phyloP scores from a whole-genome alignment of 2,797 vertebrate genomes.

The Hemibagrus guttatus region DNA sequence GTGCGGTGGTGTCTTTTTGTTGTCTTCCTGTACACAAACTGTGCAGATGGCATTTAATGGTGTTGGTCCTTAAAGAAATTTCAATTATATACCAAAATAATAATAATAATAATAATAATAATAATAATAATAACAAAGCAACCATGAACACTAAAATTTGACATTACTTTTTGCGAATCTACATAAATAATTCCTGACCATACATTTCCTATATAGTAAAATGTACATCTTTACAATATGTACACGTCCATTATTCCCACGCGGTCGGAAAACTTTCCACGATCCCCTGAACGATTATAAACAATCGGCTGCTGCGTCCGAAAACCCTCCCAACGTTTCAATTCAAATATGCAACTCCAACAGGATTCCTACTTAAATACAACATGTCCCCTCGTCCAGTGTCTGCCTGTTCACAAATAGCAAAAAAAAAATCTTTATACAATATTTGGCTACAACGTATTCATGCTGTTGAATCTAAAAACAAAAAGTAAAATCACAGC shows the following conservation, averaged over 20 bases:
- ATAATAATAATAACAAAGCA: constrained; percentile 59
- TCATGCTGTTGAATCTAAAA: constrained; percentile 46
- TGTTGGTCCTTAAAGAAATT: constrained; percentile 58
- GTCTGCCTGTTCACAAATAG: neutral
- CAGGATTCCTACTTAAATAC: constrained; percentile 7
- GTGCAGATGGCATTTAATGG: constrained; percentile 68
- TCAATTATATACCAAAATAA: constrained; percentile 47
- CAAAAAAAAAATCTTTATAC: constrained; percentile 3
- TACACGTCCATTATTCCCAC: constrained; percentile 86
- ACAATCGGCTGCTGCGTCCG: constrained; percentile 29
- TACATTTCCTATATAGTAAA: constrained; percentile 68
- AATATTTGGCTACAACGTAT: constrained; percentile 42
- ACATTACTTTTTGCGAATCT: constrained; percentile 78
- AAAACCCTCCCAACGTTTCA: constrained; percentile 51
- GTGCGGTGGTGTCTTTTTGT: constrained; percentile 35
- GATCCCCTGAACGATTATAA: constrained; percentile 1
- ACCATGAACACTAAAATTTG: constrained; percentile 82
- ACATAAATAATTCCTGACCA: constrained; percentile 88
- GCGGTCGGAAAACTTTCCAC: constrained; percentile 34
- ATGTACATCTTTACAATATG: constrained; percentile 79
- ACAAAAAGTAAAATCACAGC: constrained; percentile 48
- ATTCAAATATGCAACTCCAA: constrained; percentile 32
- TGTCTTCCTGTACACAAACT: constrained; percentile 54
- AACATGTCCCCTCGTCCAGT: constrained; percentile 28
- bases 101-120: neutral